Evolutionary conservation across 2,113 vertebrate species (phyloP), one percentile per base, ranked within the genome.

Genomic region (Campylomormyrus numenius): DNA sequence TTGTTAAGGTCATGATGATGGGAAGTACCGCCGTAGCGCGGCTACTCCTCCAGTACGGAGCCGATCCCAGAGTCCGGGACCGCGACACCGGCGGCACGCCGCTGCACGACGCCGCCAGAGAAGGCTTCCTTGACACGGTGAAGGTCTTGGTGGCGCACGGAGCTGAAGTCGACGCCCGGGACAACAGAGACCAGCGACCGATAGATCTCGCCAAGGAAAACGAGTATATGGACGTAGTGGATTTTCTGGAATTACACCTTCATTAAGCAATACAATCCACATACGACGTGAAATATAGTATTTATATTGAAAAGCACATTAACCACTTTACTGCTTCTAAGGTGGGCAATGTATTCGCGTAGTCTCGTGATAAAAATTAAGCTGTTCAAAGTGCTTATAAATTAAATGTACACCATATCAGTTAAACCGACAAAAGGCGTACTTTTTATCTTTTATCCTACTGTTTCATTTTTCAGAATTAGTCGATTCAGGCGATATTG

Each of bases 1-100:
- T 8, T n/a, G 80, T 27, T 1, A 90, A 98, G 97, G 97, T 97
- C 90, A 97, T 98, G 98, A 98, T 96, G 97, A 96, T 98, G 97
- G 97, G 97, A n/a, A 96, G 90, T 92, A 4, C 93, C 0, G 13
- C 70, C 0, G 93, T 98, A 80, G 97, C 97, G 1, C 88, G 88
- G 87, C 50, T 97, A 52, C 91, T 99, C 13, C 95, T 99, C 86
- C 5, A n/a, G 6, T 87, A 92, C 13, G 97, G 97, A 35, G 97
- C 97, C 0, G 93, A 97, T 11, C 97, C 98, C 13, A 96, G 96
- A 91, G 53, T 94, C n/a, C 52, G 84, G 0, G 97, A 98, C 92
- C 27, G 85, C 0, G 3, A 42, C 90, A 97, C 96, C 13, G 95
- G 96, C 87, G 89, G 92, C 19, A 94, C 93, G 0, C 97, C 97